Percentiles rank a stretch among this genome's conserved stretches.
These are phyloP conservation scores for Melanotaenia duboulayi DNA, from an alignment of 2,113 vertebrate genomes.

Conservation along the genomic window DNA sequence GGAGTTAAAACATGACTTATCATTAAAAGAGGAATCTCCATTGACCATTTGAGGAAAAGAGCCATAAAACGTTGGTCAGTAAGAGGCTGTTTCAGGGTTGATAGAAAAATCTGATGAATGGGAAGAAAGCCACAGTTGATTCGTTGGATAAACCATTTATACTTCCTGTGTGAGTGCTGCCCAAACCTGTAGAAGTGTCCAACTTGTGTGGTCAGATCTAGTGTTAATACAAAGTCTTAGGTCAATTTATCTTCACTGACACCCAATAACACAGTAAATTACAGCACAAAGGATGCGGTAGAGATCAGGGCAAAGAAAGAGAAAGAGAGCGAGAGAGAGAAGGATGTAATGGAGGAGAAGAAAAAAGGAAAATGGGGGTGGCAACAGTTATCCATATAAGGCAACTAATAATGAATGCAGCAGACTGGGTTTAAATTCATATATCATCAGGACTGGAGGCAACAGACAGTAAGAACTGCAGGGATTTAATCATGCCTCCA, in stretches of 20 bases:
- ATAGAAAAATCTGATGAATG: slow-evolving; percentile 50
- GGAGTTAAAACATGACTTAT: slow-evolving; percentile 54
- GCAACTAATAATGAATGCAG: slow-evolving; percentile 34
- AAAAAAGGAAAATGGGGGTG: not conserved
- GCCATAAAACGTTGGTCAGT: slow-evolving; percentile 51
- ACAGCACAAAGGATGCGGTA: slow-evolving; percentile 31
- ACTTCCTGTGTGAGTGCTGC: slow-evolving; percentile 10
- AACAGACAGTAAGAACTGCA: slow-evolving; percentile 19
- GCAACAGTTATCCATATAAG: not conserved
- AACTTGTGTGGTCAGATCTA: slow-evolving; percentile 48
- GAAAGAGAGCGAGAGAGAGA: slow-evolving; percentile 20
- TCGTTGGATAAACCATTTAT: slow-evolving; percentile 23
- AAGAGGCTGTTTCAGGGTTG: slow-evolving; percentile 38
- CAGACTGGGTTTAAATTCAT: slow-evolving; percentile 40
- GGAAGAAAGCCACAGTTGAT: slow-evolving; percentile 19
- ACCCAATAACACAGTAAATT: slow-evolving; percentile 71
- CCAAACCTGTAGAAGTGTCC: slow-evolving; percentile 30
- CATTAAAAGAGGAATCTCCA: slow-evolving; percentile 25
- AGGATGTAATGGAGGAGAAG: not conserved
- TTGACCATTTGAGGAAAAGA: slow-evolving; percentile 46
- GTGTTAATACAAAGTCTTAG: slow-evolving; percentile 57
- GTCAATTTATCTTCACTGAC: slow-evolving; percentile 70
- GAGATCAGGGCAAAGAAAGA: slow-evolving; percentile 20
- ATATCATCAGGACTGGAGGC: slow-evolving; percentile 49
- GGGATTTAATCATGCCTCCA: slow-evolving; percentile 47